Conservation (phyloP, 2,113 vertebrate species). For the Daboia siamensis region DNA sequence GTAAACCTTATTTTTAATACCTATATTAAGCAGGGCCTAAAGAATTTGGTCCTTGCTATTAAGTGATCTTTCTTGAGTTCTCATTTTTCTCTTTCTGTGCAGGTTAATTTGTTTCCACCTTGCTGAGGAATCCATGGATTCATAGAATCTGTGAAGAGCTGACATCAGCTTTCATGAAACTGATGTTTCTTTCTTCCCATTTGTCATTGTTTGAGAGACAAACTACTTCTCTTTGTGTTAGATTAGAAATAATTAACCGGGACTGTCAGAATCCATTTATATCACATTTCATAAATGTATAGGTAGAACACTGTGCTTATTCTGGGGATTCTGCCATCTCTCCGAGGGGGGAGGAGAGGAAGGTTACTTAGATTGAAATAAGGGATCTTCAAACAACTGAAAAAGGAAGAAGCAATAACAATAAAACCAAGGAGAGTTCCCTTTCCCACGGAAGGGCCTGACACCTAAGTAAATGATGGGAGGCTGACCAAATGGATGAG, state of each 20-base stretch:
- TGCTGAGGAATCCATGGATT: neutral
- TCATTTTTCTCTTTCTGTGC: neutral
- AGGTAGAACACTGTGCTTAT: no score
- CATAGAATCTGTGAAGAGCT: neutral
- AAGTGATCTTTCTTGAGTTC: neutral
- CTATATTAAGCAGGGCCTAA: neutral
- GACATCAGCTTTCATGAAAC: neutral
- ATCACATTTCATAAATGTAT: no score
- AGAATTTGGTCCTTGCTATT: neutral
- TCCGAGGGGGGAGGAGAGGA: no score
- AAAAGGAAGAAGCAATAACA: no score
- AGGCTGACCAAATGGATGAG: no score
- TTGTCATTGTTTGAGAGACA: neutral
- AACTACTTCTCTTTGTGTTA: neutral
- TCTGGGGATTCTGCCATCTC: no score
- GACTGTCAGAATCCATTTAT: no score
- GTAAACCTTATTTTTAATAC: neutral
- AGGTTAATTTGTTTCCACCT: neutral
- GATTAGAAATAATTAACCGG: neutral
- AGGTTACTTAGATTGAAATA: no score
- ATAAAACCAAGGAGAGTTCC: no score
- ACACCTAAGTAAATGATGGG: no score
- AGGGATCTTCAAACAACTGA: no score
- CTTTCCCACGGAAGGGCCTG: no score
- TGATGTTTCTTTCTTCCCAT: neutral